A percentile compares a stretch with the other conserved stretches of the same genome.
Evolutionary conservation across 2,113 vertebrate species (phyloP).

Genomic region (Hemicordylus capensis): DNA sequence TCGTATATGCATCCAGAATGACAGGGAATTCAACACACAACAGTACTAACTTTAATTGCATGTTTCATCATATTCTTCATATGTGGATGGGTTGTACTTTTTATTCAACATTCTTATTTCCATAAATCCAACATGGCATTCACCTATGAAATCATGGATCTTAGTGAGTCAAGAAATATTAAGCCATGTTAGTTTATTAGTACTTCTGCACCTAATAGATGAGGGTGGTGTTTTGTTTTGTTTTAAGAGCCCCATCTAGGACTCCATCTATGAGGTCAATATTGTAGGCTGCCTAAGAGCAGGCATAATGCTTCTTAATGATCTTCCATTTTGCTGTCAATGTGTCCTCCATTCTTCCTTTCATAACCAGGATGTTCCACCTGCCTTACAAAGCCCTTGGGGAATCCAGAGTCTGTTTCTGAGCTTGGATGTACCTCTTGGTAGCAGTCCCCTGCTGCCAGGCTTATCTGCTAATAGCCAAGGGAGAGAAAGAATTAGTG

Average conservation of each 20-base stretch:
- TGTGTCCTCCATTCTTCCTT: slow-evolving; percentile 38
- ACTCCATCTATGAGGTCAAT: slow-evolving; percentile 43
- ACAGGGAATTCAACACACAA: background rate
- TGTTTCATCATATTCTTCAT: fast-evolving
- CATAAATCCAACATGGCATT: background rate
- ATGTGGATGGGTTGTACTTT: background rate
- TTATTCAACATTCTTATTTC: background rate
- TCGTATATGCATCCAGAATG: background rate
- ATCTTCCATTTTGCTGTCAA: slow-evolving; percentile 57
- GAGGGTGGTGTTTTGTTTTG: too few relatives aligned
- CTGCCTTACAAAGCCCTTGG: slow-evolving; percentile 68
- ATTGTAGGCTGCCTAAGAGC: slow-evolving; percentile 51
- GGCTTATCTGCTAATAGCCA: slow-evolving; percentile 62
- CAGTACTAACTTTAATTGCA: background rate
- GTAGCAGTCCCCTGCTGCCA: slow-evolving; percentile 61
- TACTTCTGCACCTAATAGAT: slow-evolving; percentile 32
- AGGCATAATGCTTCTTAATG: slow-evolving; percentile 47
- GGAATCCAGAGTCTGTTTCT: slow-evolving; percentile 53
- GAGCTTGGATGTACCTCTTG: slow-evolving; percentile 59
- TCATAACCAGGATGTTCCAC: slow-evolving; percentile 65
- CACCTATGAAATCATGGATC: background rate
- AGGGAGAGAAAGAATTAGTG: slow-evolving; percentile 40
- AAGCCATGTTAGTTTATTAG: slow-evolving; percentile 32
- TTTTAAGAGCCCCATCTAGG: slow-evolving; percentile 26
- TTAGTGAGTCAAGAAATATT: slow-evolving; percentile 33